A percentile compares a stretch with the other conserved stretches of the same genome.
Evolutionary conservation across 2,113 vertebrate genomes (phyloP).

Genomic region (Gallinago paraguaiae): DNA sequence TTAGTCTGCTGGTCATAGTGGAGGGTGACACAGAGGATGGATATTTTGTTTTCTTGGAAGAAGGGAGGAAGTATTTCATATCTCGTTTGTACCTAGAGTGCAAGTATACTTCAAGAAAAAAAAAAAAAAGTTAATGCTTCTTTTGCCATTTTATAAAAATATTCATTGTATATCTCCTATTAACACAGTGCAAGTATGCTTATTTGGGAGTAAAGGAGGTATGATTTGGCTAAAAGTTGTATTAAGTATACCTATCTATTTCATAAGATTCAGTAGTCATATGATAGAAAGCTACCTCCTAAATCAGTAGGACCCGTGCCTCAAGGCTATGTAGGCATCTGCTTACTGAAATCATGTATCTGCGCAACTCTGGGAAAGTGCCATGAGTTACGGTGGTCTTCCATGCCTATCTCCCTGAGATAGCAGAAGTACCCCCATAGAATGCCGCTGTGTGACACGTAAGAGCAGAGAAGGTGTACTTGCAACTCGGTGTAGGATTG

Average conservation of each 20-base stretch:
- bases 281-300: background rate
- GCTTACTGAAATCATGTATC: background rate
- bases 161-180: background rate
- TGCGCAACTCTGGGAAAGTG: background rate
- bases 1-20: background rate
- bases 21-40: background rate
- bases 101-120: background rate
- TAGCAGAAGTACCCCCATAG: background rate
- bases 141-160: background rate
- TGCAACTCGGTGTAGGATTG: background rate
- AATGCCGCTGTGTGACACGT: background rate
- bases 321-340: background rate
- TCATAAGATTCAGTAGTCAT: background rate
- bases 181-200: background rate
- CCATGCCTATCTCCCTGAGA: rapidly evolving
- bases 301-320: background rate
- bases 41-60: background rate
- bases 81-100: background rate
- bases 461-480: background rate
- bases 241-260: background rate
- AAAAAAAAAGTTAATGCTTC: background rate
- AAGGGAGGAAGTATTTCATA: background rate
- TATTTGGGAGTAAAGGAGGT: background rate
- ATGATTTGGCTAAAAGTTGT: background rate
- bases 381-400: background rate